Conservation (phyloP, 2,113 vertebrate species). For the Epinephelus moara region DNA sequence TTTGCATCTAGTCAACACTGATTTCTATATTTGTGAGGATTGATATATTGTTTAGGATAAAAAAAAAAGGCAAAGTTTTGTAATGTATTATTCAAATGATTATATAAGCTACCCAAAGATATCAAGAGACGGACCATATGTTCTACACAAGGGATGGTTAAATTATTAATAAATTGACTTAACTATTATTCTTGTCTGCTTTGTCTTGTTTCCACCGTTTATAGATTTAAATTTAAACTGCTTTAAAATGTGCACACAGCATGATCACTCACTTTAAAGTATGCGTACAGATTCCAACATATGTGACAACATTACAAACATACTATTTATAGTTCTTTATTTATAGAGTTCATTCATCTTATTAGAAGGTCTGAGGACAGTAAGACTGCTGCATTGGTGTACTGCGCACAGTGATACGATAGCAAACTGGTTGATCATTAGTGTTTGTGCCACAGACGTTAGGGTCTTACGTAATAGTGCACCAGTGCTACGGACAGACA, state of each 20-base stretch:
- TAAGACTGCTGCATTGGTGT: neutral
- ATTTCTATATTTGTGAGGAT: conserved; percentile 62
- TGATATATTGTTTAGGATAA: conserved; percentile 1
- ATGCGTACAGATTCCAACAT: conserved; percentile 9
- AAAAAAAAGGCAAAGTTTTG: conserved; percentile 25
- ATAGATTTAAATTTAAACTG: neutral
- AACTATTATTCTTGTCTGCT: conserved; percentile 21
- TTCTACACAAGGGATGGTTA: conserved; percentile 27
- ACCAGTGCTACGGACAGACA: neutral
- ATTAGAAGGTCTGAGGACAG: neutral
- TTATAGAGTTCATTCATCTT: conserved; percentile 23
- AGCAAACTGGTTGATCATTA: conserved; percentile 62
- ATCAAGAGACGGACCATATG: conserved; percentile 28
- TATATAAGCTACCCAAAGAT: conserved; percentile 58
- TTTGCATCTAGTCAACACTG: conserved; percentile 29
- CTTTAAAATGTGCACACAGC: neutral
- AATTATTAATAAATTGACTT: conserved; percentile 63
- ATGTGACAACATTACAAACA: conserved; percentile 21
- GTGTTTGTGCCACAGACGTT: conserved; percentile 25
- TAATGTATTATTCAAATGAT: conserved; percentile 43
- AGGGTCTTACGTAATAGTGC: conserved; percentile 47
- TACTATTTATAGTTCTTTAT: conserved; percentile 53
- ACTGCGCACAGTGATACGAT: conserved; percentile 7
- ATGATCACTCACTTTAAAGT: neutral
- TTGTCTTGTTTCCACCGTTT: conserved; percentile 21